A percentile compares a stretch with the other conserved stretches of the same genome.
Evolutionary conservation across 2,888 invertebrate genomes (phyloP).

Genomic region (Trichogramma dendrolimi): DNA sequence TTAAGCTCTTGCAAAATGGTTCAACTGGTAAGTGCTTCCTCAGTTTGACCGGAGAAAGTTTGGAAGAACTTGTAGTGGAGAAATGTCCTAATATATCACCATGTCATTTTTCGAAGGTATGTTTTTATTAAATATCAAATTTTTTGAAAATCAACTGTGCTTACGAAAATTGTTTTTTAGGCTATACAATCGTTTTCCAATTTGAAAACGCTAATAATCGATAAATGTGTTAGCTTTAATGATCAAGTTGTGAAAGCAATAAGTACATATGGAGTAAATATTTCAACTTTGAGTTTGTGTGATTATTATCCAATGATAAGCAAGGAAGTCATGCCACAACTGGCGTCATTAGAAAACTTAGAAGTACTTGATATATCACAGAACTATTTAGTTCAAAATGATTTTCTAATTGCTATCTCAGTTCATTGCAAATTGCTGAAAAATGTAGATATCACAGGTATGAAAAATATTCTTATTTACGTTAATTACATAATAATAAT

Average conservation of each 20-base stretch:
- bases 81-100: slow-evolving; percentile 37
- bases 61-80: slow-evolving; percentile 40
- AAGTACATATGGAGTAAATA: slow-evolving; percentile 32
- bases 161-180: slow-evolving; percentile 26
- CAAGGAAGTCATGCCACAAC: slow-evolving; percentile 42
- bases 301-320: slow-evolving; percentile 46
- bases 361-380: slow-evolving; percentile 53
- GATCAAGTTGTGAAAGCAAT: slow-evolving; percentile 37
- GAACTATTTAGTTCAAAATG: slow-evolving; percentile 56
- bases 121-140: slow-evolving; percentile 17
- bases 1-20: slow-evolving; percentile 35
- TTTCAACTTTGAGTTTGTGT: slow-evolving; percentile 37
- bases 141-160: slow-evolving; percentile 5
- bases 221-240: slow-evolving; percentile 35
- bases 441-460: slow-evolving; percentile 40
- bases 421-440: slow-evolving; percentile 37
- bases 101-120: slow-evolving; percentile 37
- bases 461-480: slow-evolving; percentile 11
- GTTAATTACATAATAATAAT: background rate
- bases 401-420: slow-evolving; percentile 55
- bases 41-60: slow-evolving; percentile 37
- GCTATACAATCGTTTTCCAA: slow-evolving; percentile 36
- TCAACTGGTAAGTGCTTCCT: slow-evolving; percentile 42
- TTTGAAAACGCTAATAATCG: slow-evolving; percentile 37
- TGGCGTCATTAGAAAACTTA: slow-evolving; percentile 53